Evolutionary conservation across 2,797 vertebrate species (phyloP).

Genomic region (Karalla daura): DNA sequence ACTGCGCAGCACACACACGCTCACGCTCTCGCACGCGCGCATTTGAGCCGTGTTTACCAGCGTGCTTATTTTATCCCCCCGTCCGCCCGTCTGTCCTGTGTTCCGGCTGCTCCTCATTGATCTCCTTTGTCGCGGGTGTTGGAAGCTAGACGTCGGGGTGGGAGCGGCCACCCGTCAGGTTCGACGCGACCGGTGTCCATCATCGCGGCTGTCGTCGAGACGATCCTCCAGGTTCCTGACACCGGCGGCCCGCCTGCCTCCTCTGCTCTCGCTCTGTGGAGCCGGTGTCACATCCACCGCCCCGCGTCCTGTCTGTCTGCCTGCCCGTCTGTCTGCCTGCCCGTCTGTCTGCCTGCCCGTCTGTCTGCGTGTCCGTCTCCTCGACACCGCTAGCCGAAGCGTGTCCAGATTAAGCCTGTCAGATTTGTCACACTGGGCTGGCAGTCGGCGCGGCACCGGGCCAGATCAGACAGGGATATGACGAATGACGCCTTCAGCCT

Average conservation of each 20-base stretch:
- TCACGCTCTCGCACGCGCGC: too few relatives aligned
- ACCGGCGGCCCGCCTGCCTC: constrained; percentile 17
- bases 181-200: neutral
- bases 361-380: constrained; percentile 17
- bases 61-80: neutral
- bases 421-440: constrained; percentile 40
- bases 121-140: neutral
- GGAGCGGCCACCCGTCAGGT: constrained; percentile 25
- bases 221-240: neutral
- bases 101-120: neutral
- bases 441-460: constrained; percentile 48
- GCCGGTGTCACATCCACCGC: constrained; percentile 1
- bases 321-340: constrained; percentile 4
- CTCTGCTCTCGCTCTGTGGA: neutral
- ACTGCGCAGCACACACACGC: neutral
- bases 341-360: constrained; percentile 20
- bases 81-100: neutral
- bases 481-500: constrained; percentile 37
- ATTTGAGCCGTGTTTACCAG: constrained; percentile 1
- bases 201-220: neutral
- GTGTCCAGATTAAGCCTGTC: constrained; percentile 62
- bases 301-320: constrained; percentile 1
- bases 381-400: constrained; percentile 35
- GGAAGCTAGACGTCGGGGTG: constrained; percentile 1
- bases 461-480: constrained; percentile 48